Evolutionary conservation across 1,140 invertebrate species (phyloP).

Genomic region (Pseudobourletiella spinata): DNA sequence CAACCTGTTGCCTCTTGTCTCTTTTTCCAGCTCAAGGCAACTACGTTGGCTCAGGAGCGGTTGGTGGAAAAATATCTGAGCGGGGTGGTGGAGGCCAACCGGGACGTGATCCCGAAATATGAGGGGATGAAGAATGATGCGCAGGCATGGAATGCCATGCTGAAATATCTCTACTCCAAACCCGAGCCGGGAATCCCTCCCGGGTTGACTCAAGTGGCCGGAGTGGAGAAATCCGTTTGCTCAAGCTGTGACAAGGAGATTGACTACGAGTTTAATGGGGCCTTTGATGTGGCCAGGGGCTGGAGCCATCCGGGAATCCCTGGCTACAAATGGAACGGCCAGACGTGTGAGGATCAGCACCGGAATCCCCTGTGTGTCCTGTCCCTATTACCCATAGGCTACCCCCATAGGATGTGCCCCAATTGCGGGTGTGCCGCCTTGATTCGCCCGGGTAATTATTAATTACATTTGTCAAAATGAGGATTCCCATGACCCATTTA

Average conservation of each 20-base stretch:
- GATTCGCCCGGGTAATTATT: neutral
- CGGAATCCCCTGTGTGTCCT: neutral
- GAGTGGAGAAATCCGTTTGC: neutral
- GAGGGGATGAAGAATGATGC: neutral
- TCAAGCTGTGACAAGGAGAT: neutral
- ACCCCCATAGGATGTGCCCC: neutral
- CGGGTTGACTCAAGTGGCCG: neutral
- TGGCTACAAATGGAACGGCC: slow-evolving; percentile 3
- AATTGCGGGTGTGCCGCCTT: neutral
- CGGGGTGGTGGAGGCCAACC: neutral
- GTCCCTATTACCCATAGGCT: neutral
- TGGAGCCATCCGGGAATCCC: neutral
- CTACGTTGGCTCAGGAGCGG: neutral
- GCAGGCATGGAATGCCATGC: neutral
- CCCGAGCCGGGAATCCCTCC: neutral
- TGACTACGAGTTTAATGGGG: neutral
- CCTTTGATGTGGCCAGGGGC: neutral
- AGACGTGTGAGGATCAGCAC: neutral
- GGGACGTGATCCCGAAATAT: neutral
- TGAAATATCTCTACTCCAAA: neutral
- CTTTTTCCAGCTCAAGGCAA: neutral
- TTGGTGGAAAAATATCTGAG: neutral
- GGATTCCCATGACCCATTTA: too few relatives aligned
- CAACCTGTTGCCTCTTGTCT: neutral
- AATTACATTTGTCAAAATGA: too few relatives aligned